Evolutionary conservation across 1,140 invertebrate species (phyloP).

Genomic region (Tachypleus tridentatus): DNA sequence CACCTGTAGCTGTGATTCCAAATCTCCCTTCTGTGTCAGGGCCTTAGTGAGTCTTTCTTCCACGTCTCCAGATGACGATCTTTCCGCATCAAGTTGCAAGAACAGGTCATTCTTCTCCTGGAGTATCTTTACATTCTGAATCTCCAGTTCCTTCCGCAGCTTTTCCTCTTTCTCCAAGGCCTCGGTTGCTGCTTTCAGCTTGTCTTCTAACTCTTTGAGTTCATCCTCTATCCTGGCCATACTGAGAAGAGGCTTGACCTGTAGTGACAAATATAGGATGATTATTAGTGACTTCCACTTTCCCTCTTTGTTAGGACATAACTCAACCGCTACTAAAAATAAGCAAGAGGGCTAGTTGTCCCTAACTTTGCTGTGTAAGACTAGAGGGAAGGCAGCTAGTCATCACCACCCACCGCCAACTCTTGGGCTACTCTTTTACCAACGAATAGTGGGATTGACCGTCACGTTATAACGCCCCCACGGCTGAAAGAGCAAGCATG

Average conservation of each 20-base stretch:
- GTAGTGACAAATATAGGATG: background rate
- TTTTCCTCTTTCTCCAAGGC: conserved; percentile 89
- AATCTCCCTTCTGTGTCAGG: conserved; percentile 88
- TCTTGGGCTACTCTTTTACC: too few species aligned
- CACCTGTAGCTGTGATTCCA: conserved; percentile 86
- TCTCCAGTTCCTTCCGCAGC: conserved; percentile 91
- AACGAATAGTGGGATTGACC: too few species aligned
- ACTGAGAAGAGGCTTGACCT: conserved; percentile 94
- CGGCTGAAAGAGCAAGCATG: too few species aligned
- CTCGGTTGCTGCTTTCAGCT: conserved; percentile 85
- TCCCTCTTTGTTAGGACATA: too few species aligned
- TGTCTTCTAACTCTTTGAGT: conserved; percentile 85
- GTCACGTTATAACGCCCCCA: too few species aligned
- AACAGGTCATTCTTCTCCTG: conserved; percentile 87
- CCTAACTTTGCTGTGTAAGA: too few species aligned
- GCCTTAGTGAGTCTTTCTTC: conserved; percentile 89
- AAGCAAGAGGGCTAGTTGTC: too few species aligned
- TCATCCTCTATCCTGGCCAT: conserved; percentile 97
- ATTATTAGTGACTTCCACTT: too few species aligned
- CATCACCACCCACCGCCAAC: too few species aligned
- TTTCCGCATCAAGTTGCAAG: conserved; percentile 76
- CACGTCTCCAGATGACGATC: conserved; percentile 70
- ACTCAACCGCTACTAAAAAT: too few species aligned
- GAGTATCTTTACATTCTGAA: conserved; percentile 75
- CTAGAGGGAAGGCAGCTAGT: too few species aligned